Conservation (phyloP, 2,113 vertebrate species). For the Larimichthys crocea region DNA sequence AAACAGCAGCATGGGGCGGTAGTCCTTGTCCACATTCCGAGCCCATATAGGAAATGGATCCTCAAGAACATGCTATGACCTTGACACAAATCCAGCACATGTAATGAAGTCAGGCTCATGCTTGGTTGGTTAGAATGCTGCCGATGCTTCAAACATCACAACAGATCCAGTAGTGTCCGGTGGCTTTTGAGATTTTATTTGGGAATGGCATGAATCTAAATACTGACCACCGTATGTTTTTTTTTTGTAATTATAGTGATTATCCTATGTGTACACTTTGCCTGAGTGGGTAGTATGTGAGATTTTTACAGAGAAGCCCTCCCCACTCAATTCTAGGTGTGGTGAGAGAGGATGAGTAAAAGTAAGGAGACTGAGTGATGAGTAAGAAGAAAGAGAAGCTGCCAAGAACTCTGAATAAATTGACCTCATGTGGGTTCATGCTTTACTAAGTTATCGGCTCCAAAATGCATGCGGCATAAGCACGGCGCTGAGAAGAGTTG, state of each 20-base stretch:
- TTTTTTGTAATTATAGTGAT: slow-evolving; percentile 31
- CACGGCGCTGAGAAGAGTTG: background rate
- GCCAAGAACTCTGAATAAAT: slow-evolving; percentile 56
- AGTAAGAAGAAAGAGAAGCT: slow-evolving; percentile 15
- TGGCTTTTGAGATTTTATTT: slow-evolving; percentile 38
- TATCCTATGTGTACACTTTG: slow-evolving; percentile 1
- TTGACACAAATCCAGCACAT: slow-evolving; percentile 63
- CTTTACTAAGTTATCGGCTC: slow-evolving; percentile 40
- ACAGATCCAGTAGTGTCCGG: background rate
- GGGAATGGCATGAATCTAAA: background rate
- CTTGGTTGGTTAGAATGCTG: slow-evolving; percentile 5
- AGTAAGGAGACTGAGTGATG: background rate
- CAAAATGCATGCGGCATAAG: slow-evolving; percentile 34
- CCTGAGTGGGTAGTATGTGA: slow-evolving; percentile 33
- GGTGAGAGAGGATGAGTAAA: background rate
- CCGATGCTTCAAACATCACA: background rate
- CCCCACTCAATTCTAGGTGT: background rate
- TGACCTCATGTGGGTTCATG: slow-evolving; percentile 39
- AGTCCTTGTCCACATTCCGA: slow-evolving; percentile 51
- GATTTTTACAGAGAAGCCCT: background rate
- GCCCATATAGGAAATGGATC: slow-evolving; percentile 69
- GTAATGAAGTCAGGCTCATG: slow-evolving; percentile 42
- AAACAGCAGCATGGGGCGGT: slow-evolving; percentile 44
- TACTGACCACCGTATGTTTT: slow-evolving; percentile 14
- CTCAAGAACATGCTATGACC: slow-evolving; percentile 63